Percentiles rank a stretch among this genome's conserved stretches.
These are phyloP conservation scores for Petrocephalus sullivani DNA, from an alignment of 2,797 vertebrate genomes.

Conservation along the genomic window DNA sequence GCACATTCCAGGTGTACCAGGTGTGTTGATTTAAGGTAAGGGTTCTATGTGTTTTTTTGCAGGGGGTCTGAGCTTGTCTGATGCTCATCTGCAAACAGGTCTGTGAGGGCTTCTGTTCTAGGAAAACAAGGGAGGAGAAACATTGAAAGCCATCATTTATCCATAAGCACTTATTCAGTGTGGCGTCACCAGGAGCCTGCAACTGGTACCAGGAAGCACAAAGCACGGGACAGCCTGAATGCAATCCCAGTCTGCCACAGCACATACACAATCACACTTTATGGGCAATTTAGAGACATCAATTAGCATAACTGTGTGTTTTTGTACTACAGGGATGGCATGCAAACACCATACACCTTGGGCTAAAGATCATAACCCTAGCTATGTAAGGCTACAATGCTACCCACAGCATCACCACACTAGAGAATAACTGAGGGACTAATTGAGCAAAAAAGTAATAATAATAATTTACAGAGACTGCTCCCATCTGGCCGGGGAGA, in stretches of 20 bases:
- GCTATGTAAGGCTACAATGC: not conserved
- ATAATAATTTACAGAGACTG: not conserved
- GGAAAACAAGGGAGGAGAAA: not conserved
- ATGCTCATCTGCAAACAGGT: not conserved
- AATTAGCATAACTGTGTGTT: not conserved
- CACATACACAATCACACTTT: not conserved
- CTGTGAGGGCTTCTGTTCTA: not conserved
- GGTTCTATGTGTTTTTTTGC: not conserved
- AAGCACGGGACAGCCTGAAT: not conserved
- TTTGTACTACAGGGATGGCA: not conserved
- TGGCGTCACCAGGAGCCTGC: not conserved
- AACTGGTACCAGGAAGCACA: not conserved
- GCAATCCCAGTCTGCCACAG: not conserved
- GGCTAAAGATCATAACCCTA: not conserved
- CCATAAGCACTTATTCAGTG: not conserved
- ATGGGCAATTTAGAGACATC: slow-evolving; percentile 11
- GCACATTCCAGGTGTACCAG: not conserved
- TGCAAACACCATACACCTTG: not conserved
- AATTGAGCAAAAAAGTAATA: not conserved
- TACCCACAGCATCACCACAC: not conserved
- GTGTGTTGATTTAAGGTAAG: not conserved
- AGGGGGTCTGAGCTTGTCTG: not conserved
- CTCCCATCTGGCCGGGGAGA: not conserved
- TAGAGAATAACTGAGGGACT: not conserved
- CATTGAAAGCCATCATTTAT: not conserved